Evolutionary conservation across 2,888 invertebrate genomes (phyloP).

Genomic region (Eupeodes luniger): DNA sequence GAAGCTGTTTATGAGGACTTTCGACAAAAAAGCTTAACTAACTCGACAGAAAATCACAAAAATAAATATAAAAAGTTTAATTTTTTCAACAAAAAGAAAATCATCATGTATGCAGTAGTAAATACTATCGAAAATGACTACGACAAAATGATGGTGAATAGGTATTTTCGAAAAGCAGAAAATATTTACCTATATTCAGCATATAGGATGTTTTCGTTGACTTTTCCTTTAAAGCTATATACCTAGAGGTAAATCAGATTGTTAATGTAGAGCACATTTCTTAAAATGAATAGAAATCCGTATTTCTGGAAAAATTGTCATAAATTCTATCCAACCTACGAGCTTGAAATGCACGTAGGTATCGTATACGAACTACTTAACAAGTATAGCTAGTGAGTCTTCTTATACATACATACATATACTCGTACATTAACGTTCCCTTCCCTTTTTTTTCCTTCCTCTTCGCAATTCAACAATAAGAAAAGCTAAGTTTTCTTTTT

Average conservation of each 20-base stretch:
- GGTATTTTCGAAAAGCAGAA: neutral
- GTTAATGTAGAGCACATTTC: constrained; percentile 45
- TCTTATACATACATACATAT: neutral
- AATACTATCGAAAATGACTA: neutral
- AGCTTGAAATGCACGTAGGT: too few species aligned
- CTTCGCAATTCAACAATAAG: neutral
- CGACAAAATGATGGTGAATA: neutral
- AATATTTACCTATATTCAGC: neutral
- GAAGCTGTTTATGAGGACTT: too few species aligned
- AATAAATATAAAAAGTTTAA: too few species aligned
- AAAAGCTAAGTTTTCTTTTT: neutral
- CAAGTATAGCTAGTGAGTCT: neutral
- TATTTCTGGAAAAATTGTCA: constrained; percentile 20
- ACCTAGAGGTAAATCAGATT: constrained; percentile 37
- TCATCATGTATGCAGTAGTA: neutral
- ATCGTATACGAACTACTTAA: constrained; percentile 30
- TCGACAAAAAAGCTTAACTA: too few species aligned
- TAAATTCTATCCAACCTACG: constrained; percentile 43
- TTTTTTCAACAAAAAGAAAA: neutral
- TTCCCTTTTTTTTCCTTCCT: neutral
- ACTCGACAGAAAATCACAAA: too few species aligned
- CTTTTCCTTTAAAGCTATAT: neutral
- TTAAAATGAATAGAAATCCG: constrained; percentile 28
- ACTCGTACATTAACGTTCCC: too few species aligned
- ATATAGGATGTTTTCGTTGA: neutral